These are phyloP conservation scores for Raja brachyura DNA, from an alignment of 2,113 vertebrate species.

Conservation along the genomic window DNA sequence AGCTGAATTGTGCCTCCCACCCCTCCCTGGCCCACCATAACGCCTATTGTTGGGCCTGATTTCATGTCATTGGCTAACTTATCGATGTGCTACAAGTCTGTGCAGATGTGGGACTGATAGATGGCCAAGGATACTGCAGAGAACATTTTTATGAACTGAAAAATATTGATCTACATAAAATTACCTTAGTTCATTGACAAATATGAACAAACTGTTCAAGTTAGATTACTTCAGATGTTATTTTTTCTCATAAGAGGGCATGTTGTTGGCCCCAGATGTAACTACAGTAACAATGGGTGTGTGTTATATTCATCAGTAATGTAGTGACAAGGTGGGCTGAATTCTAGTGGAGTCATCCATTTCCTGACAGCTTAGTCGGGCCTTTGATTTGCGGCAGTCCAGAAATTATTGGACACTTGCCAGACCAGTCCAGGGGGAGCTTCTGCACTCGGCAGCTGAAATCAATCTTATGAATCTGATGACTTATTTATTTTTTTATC, in stretches of 20 bases:
- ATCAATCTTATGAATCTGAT: constrained; percentile 15
- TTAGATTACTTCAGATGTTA: background rate
- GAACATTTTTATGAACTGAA: background rate
- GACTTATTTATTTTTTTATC: constrained; percentile 30
- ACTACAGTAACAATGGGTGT: background rate
- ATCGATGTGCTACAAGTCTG: no score
- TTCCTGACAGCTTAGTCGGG: background rate
- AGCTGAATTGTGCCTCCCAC: background rate
- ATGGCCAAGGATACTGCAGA: background rate
- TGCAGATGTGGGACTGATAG: background rate
- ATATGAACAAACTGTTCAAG: background rate
- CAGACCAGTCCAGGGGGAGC: background rate
- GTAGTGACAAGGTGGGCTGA: background rate
- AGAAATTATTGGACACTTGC: background rate
- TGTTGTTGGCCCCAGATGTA: background rate
- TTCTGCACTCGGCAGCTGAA: background rate
- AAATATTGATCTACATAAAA: background rate
- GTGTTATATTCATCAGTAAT: background rate
- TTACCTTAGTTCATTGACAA: background rate
- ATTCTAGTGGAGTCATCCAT: background rate
- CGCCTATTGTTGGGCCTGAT: background rate
- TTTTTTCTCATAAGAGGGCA: background rate
- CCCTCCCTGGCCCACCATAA: background rate
- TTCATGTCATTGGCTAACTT: background rate
- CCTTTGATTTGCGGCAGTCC: background rate